Evolutionary conservation across 2,113 vertebrate species (phyloP).

Genomic region (Capreolus pygargus): DNA sequence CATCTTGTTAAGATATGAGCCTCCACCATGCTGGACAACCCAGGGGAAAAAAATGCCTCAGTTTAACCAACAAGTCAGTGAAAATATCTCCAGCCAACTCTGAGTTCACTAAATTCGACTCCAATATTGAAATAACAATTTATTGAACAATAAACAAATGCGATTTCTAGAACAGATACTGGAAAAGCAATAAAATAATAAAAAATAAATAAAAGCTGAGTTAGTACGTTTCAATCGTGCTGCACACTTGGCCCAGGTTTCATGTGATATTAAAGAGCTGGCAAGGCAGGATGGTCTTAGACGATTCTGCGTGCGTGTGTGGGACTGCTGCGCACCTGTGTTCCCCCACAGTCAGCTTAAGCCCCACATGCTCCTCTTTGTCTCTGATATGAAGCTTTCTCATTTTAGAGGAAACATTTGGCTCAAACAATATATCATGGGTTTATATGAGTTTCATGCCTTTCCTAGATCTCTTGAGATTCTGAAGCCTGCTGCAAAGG

Average conservation of each 20-base stretch:
- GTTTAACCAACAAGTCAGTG: neutral
- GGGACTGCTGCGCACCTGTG: neutral
- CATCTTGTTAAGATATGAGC: neutral
- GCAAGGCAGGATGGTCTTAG: neutral
- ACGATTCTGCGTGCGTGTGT: neutral
- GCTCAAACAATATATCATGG: neutral
- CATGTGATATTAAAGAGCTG: neutral
- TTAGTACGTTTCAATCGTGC: neutral
- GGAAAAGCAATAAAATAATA: neutral
- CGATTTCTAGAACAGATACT: neutral
- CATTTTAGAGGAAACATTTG: conserved; percentile 19
- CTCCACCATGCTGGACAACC: neutral
- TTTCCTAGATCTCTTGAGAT: conserved; percentile 33
- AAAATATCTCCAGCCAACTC: neutral
- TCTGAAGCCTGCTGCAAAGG: conserved; percentile 37
- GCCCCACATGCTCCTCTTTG: neutral
- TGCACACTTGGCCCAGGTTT: neutral
- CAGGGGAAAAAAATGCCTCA: neutral
- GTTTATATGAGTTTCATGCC: conserved; percentile 31
- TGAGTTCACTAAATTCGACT: neutral
- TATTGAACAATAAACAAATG: neutral
- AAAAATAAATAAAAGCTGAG: neutral
- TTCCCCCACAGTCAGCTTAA: neutral
- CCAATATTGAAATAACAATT: neutral
- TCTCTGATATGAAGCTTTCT: conserved; percentile 33